phyloP scores from a whole-genome alignment of 2,888 invertebrate species.

The Hymenopus coronatus region DNA sequence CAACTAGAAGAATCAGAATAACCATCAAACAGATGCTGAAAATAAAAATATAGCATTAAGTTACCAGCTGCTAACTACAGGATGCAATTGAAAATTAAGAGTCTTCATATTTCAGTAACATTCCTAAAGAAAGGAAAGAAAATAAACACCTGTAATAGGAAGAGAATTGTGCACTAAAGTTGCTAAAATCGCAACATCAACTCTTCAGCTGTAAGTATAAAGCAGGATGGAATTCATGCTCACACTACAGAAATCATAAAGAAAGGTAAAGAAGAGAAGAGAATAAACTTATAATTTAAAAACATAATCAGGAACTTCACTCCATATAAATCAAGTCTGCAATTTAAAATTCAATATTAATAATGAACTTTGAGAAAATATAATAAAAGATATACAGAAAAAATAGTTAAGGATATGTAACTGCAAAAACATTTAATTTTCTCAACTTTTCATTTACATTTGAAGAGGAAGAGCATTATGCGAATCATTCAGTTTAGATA shows the following conservation, averaged over 20 bases:
- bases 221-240: not conserved
- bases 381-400: not conserved
- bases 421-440: not conserved
- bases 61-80: not conserved
- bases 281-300: not conserved
- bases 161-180: not conserved
- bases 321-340: not conserved
- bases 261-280: not conserved
- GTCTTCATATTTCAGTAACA: not conserved
- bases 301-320: not conserved
- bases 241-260: not conserved
- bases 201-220: not conserved
- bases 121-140: not conserved
- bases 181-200: not conserved
- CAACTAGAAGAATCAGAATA: not conserved
- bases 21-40: not conserved
- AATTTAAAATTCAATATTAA: not conserved
- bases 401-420: not conserved
- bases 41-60: not conserved
- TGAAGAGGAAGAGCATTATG: not conserved
- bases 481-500: not conserved
- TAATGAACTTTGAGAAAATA: not conserved
- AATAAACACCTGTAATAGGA: not conserved
- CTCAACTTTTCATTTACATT: not conserved
- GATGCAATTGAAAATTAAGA: not conserved